These are phyloP conservation scores for Boulengeromyrus knoepffleri DNA, from an alignment of 2,113 vertebrate species.

Conservation along the genomic window DNA sequence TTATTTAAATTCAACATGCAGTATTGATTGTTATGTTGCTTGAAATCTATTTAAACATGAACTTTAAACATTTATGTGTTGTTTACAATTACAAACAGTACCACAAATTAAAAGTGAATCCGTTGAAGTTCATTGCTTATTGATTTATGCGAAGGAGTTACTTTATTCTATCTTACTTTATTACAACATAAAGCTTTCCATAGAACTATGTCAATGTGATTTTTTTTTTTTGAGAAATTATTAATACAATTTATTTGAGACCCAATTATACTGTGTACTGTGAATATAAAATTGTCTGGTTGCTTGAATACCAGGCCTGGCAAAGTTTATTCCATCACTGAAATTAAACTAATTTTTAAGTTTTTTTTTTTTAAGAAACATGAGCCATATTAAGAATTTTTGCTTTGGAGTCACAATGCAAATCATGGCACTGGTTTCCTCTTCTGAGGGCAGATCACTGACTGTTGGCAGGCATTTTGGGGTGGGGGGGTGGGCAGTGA, in stretches of 20 bases:
- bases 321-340: not conserved
- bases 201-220: constrained; percentile 52
- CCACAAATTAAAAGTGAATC: not conserved
- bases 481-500: not conserved
- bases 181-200: constrained; percentile 66
- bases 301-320: not conserved
- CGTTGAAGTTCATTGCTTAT: not conserved
- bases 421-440: not conserved
- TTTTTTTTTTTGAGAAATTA: constrained; percentile 28
- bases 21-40: not conserved
- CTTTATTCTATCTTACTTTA: constrained; percentile 63
- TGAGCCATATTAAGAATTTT: not conserved
- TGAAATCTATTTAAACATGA: constrained; percentile 2
- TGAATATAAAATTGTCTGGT: not conserved
- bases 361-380: not conserved
- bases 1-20: constrained; percentile 13
- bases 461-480: not conserved
- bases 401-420: constrained; percentile 18
- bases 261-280: not conserved
- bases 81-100: constrained; percentile 10
- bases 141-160: constrained; percentile 41
- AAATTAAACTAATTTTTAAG: not conserved
- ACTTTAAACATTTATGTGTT: not conserved
- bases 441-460: not conserved
- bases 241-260: not conserved